A percentile compares a stretch with the other conserved stretches of the same genome.
These are phyloP conservation scores for Nesidiocoris tenuis DNA, from an alignment of 2,888 invertebrate genomes.

Conservation along the genomic window DNA sequence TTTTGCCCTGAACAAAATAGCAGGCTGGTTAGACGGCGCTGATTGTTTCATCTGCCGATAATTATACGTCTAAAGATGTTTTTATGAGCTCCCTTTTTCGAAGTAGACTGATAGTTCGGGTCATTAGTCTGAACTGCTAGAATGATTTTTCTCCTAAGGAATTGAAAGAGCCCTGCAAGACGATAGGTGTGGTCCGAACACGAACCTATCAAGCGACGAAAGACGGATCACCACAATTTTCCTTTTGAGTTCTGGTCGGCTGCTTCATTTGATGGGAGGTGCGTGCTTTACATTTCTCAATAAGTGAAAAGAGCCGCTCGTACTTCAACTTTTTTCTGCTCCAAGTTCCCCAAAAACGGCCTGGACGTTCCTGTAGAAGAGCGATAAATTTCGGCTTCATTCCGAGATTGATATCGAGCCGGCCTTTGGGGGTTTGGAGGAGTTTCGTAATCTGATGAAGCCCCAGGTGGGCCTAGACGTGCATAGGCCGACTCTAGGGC, in stretches of 20 bases:
- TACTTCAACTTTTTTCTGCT: neutral
- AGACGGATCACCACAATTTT: neutral
- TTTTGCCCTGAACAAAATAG: neutral
- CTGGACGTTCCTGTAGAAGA: neutral
- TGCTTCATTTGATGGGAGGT: conserved; percentile 12
- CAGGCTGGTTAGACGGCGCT: no score
- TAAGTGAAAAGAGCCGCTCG: neutral
- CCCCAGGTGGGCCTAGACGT: neutral
- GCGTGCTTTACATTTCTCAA: conserved; percentile 26
- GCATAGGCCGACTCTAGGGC: neutral
- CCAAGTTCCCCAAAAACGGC: neutral
- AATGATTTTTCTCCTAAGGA: neutral
- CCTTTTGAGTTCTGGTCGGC: conserved; percentile 7
- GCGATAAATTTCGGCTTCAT: neutral
- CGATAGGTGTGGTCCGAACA: conserved; percentile 15
- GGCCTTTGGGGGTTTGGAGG: neutral
- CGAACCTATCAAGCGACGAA: conserved; percentile 12
- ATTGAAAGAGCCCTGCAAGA: neutral
- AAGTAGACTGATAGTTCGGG: conserved; percentile 13
- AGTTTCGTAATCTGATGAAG: neutral
- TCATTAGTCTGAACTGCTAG: conserved; percentile 8
- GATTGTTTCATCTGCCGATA: neutral
- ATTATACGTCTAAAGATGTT: neutral
- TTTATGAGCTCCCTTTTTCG: neutral
- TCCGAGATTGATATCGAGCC: neutral